Evolutionary conservation across 2,888 invertebrate genomes (phyloP), one percentile per base, ranked within the genome.

Genomic region (Escarpia spicata): DNA sequence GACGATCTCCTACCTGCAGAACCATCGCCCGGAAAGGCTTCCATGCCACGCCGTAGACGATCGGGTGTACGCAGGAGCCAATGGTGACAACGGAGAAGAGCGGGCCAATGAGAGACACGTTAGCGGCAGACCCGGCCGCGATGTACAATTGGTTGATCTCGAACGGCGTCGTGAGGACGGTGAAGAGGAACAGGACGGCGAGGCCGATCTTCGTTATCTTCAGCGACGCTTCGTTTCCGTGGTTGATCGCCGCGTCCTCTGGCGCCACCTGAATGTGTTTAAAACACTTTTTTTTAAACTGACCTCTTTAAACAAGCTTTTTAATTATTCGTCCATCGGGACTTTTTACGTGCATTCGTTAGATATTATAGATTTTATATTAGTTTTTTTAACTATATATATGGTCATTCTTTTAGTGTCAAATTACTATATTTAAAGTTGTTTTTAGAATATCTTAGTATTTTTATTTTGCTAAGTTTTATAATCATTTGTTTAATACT

Each of bases 101-200:
- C 75, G 75, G 75, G 6, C 75, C 75, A n/a, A 75, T 75, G 26
- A 75, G 75, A 19, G 75, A n/a, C 6, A 75, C 6, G 75, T 26
- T 75, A 26, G 75, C 4, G 75, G 26, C 26, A n/a, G 19, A 75
- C 26, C 26, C 75, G 19, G n/a, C 19, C 2, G 75, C 75, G 19
- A 19, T n/a, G 75, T 75, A 75, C 75, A 75, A 2, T 26, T 75
- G 75, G 75, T 75, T 75, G 75, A 75, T 75, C 75, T 75, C 75
- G 19, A 75, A 75, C 75, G 75, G 75, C n/a, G 75, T 75, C n/a
- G 75, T n/a, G n/a, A 75, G 75, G 75, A 75, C n/a, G 75, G 75
- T 75, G 75, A 75, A 75, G 19, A 75, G 75, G 19, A 75, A 3
- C 75, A 75, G 75, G 26, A 75, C n/a, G 3, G 19, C 26, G 26